phyloP scores from a whole-genome alignment of 2,888 invertebrate genomes.

The Eucera pruinosa region DNA sequence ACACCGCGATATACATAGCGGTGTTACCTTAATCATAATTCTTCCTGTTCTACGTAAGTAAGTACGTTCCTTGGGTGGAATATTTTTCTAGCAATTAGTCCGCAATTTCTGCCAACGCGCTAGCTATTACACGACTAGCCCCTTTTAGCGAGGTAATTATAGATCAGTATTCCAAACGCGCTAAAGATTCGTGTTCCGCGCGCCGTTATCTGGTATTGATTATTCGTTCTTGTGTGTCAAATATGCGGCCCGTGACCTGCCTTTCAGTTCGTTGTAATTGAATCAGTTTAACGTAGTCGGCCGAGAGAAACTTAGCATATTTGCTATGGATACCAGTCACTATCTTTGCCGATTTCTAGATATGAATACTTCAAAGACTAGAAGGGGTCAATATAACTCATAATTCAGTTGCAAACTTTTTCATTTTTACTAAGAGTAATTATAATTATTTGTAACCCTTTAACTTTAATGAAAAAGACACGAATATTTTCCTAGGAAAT shows the following conservation, averaged over 20 bases:
- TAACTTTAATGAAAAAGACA: no score
- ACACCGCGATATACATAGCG: neutral
- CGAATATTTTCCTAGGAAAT: no score
- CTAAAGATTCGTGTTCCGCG: conserved; percentile 45
- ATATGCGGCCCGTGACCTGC: conserved; percentile 53
- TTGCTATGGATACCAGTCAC: neutral
- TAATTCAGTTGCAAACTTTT: no score
- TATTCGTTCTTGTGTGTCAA: conserved; percentile 61
- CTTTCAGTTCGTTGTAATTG: conserved; percentile 66
- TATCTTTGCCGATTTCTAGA: neutral
- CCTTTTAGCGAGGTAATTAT: conserved; percentile 59
- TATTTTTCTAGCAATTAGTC: conserved; percentile 53
- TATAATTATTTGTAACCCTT: no score
- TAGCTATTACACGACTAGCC: conserved; percentile 45
- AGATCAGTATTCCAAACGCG: conserved; percentile 38
- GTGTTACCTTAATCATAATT: conserved; percentile 27
- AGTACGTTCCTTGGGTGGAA: conserved; percentile 14
- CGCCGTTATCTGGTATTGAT: conserved; percentile 46
- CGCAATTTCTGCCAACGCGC: conserved; percentile 37
- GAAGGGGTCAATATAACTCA: no score
- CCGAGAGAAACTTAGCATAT: conserved; percentile 2
- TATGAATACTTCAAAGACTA: neutral
- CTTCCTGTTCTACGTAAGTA: neutral
- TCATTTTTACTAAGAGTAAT: no score
- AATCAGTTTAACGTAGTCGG: conserved; percentile 60